Base-by-base conservation (phyloP, 2,113 vertebrate genomes). In the Patagioenas fasciata region DNA sequence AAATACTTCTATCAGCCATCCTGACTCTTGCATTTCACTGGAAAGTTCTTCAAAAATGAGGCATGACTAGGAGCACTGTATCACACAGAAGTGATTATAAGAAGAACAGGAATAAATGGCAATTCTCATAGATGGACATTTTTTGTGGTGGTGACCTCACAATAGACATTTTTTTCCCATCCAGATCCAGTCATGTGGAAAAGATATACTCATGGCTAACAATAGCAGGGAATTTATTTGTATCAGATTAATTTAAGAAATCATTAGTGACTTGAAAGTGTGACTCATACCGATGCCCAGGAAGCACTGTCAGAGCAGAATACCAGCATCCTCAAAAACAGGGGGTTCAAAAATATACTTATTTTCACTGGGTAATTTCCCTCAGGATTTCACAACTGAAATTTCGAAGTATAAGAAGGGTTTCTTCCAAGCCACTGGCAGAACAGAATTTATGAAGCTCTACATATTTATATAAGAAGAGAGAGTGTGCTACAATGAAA, bases 241-340 rank as follows among this genome's bases (percentile, higher is more conserved):
- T 66, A 77, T 80, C 67, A 77, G 57, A 48, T 74, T 89, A 74
- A 78, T 88, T 80, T 57, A 71, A 72, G 72, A 95, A 95, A 93
- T 86, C 29, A 80, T 62, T 70, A 83, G 75, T 90, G 88, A 88
- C 88, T 67, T 74, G 48, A 70, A 94, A 85, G 11, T 25, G 7
- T 94, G 88, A 88, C 64, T 95, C 90, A 91, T 74, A 50, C 42
- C 26, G 69, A 91, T 90, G 56, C 26, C 67, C 29, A 77, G 79
- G 18, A 91, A 80, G 56, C 15, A 20, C 4, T 82, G 67, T 66
- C 79, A 85, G 56, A 38, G 62, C 42, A 93, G 54, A 85, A 70
- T 19, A 85, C 5, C n/a, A 77, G 51, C 11, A 82, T 66, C 60
- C 85, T 77, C 75, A 60, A 80, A 93, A 91, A 18, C 31, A 77